phyloP scores from a whole-genome alignment of 2,797 vertebrate species.

The Jordanella pulchra region DNA sequence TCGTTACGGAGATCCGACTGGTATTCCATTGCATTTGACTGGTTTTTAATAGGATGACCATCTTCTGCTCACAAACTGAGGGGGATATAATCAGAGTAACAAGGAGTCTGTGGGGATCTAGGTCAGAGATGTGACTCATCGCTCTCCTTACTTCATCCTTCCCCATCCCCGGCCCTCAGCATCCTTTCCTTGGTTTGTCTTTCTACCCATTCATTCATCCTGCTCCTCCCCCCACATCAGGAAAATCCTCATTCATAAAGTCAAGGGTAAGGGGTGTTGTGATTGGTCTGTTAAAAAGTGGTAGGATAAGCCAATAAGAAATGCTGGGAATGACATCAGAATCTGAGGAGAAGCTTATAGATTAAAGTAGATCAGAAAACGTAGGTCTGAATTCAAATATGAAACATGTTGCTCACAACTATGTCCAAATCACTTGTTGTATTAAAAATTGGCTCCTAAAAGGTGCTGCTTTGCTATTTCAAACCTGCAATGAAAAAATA shows the following conservation, averaged over 20 bases:
- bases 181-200: slow-evolving; percentile 39
- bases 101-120: slow-evolving; percentile 65
- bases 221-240: slow-evolving; percentile 51
- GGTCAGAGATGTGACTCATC: slow-evolving; percentile 78
- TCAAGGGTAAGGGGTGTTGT: slow-evolving; percentile 11
- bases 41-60: slow-evolving; percentile 31
- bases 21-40: slow-evolving; percentile 18
- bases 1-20: neutral
- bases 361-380: neutral
- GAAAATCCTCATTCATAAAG: slow-evolving; percentile 67
- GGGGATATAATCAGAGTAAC: slow-evolving; percentile 58
- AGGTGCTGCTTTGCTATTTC: slow-evolving; percentile 40
- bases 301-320: slow-evolving; percentile 27
- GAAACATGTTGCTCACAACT: neutral
- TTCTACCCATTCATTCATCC: slow-evolving; percentile 47
- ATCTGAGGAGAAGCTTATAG: slow-evolving; percentile 7
- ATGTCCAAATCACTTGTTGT: slow-evolving; percentile 25
- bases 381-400: slow-evolving; percentile 2
- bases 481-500: slow-evolving; percentile 31
- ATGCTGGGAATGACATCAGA: slow-evolving; percentile 39
- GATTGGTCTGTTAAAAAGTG: slow-evolving; percentile 19
- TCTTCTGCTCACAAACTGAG: slow-evolving; percentile 3
- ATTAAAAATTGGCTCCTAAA: slow-evolving; percentile 29
- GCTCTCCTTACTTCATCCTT: slow-evolving; percentile 48
- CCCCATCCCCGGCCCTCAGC: slow-evolving; percentile 9